Percentiles rank a stretch among this genome's conserved stretches.
Evolutionary conservation across 2,797 vertebrate species (phyloP).

Genomic region (Chelidonichthys spinosus): DNA sequence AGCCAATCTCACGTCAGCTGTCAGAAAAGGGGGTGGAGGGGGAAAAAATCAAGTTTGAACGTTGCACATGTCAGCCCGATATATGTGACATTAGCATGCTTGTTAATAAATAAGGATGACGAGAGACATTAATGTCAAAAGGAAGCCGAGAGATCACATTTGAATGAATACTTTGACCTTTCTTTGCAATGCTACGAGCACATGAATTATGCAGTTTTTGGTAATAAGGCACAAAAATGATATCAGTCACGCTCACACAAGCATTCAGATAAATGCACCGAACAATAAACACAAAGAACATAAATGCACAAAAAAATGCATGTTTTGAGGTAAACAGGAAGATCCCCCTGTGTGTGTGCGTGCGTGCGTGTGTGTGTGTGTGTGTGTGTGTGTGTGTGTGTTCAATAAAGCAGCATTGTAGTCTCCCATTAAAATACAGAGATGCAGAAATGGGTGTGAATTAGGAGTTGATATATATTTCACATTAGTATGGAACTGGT

Average conservation of each 20-base stretch:
- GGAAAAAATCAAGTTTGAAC: neutral
- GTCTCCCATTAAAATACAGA: conserved; percentile 36
- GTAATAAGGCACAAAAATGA: neutral
- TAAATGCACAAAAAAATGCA: neutral
- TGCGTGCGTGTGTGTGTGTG: too few species aligned
- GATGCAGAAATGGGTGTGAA: conserved; percentile 39
- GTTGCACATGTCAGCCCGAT: neutral
- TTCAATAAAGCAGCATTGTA: neutral
- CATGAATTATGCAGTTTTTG: neutral
- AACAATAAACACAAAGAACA: neutral
- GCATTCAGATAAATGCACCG: neutral
- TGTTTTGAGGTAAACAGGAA: neutral
- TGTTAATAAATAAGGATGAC: neutral
- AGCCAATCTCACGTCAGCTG: conserved; percentile 59
- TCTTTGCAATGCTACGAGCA: neutral
- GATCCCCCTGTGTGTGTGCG: neutral
- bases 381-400: too few species aligned
- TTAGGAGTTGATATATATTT: conserved; percentile 53
- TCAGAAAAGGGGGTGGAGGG: conserved; percentile 22
- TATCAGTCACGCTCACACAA: neutral
- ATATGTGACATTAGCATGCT: neutral
- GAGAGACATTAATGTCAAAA: neutral
- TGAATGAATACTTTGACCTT: conserved; percentile 18
- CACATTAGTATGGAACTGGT: conserved; percentile 39
- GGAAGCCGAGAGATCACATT: neutral